A percentile compares a stretch with the other conserved stretches of the same genome.
Evolutionary conservation across 2,888 invertebrate genomes (phyloP).

Genomic region (Tillus elongatus): DNA sequence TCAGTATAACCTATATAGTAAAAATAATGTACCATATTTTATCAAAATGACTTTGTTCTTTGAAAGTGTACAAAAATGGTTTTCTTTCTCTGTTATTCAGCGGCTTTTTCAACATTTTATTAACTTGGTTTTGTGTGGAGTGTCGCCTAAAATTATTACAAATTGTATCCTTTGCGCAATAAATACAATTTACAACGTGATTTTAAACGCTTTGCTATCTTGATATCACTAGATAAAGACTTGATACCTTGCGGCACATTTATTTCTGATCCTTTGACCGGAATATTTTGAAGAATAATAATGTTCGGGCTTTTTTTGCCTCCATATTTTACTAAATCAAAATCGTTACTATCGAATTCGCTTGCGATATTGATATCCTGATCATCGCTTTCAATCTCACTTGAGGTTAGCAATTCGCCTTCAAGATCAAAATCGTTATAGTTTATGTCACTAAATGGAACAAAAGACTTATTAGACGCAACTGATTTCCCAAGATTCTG

Average conservation of each 20-base stretch:
- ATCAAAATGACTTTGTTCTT: too few species aligned
- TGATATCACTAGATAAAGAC: slow-evolving; percentile 2
- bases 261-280: slow-evolving; percentile 1
- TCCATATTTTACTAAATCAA: slow-evolving; percentile 1
- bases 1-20: too few species aligned
- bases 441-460: slow-evolving; percentile 3
- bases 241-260: slow-evolving; percentile 2
- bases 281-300: background rate
- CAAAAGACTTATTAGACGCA: background rate
- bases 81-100: slow-evolving; percentile 2
- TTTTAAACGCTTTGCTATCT: slow-evolving; percentile 1
- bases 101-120: background rate
- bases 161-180: slow-evolving; percentile 1
- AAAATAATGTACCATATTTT: too few species aligned
- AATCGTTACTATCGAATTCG: background rate
- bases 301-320: slow-evolving; percentile 4
- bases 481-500: background rate
- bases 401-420: background rate
- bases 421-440: slow-evolving; percentile 1
- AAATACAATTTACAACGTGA: background rate
- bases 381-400: slow-evolving; percentile 4
- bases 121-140: background rate
- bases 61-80: too few species aligned
- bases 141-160: slow-evolving; percentile 1
- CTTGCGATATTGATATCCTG: slow-evolving; percentile 1